phyloP scores from a whole-genome alignment of 2,797 vertebrate genomes.

The Ibycter americanus region DNA sequence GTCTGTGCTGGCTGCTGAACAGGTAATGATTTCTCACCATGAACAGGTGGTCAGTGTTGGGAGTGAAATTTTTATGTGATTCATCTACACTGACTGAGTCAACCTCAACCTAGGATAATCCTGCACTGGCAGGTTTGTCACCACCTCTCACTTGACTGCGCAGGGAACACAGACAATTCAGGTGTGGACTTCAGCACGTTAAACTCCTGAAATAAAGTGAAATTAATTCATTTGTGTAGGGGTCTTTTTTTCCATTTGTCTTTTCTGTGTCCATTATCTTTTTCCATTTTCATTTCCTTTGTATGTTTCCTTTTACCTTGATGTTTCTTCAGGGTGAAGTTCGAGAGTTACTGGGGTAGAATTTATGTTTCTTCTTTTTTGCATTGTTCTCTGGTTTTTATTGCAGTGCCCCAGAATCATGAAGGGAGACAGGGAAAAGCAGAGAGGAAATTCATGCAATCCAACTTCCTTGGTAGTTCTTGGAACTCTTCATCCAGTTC shows the following conservation, averaged over 20 bases:
- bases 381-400: too few relatives aligned
- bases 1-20: not conserved
- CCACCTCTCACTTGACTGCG: not conserved
- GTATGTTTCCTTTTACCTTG: not conserved
- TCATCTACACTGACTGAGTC: not conserved
- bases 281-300: not conserved
- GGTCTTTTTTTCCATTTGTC: not conserved
- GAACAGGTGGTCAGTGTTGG: not conserved
- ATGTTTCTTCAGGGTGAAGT: not conserved
- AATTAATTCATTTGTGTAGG: not conserved
- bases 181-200: not conserved
- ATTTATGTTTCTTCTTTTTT: too few relatives aligned
- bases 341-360: too few relatives aligned
- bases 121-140: not conserved
- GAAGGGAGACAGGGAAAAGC: too few relatives aligned
- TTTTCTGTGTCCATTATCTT: not conserved
- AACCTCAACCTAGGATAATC: not conserved
- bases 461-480: not conserved
- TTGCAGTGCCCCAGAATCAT: too few relatives aligned
- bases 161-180: not conserved
- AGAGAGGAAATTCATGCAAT: not conserved
- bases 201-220: not conserved
- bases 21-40: not conserved
- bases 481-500: not conserved
- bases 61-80: not conserved